Percentiles rank a stretch among this genome's conserved stretches.
Conservation (phyloP, 2,113 vertebrate genomes). For the Lepus timidus region DNA sequence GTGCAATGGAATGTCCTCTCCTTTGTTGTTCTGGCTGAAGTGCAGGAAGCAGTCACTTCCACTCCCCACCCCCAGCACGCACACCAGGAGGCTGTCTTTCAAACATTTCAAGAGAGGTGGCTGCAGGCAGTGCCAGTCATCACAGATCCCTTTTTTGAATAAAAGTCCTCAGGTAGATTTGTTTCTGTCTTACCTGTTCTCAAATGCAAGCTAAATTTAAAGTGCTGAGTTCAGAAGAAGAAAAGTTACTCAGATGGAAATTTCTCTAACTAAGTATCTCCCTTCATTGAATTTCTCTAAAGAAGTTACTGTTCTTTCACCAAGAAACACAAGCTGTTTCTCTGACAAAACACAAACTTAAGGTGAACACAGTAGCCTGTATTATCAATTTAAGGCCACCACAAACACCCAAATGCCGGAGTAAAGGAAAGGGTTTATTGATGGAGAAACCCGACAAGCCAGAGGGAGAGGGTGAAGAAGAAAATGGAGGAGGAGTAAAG, state of each 20-base stretch:
- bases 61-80: background rate
- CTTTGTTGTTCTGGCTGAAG: background rate
- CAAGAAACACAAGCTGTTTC: slow-evolving; percentile 5
- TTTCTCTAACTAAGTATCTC: background rate
- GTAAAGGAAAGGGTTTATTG: too few species aligned
- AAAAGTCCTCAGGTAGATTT: background rate
- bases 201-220: slow-evolving; percentile 25
- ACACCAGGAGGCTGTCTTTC: background rate
- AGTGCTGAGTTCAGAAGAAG: slow-evolving; percentile 20
- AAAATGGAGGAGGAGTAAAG: too few species aligned
- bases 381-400: background rate
- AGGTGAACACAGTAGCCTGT: background rate
- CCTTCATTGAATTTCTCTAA: slow-evolving; percentile 16
- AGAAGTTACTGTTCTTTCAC: background rate
- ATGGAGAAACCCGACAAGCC: too few species aligned
- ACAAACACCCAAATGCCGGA: too few species aligned
- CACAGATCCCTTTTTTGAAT: background rate
- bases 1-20: background rate
- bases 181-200: background rate
- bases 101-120: background rate
- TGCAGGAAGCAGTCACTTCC: background rate
- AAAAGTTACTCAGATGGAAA: background rate
- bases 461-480: too few species aligned
- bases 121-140: background rate
- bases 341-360: background rate